Conservation (phyloP, 1,140 invertebrate genomes). For the Zaprionus capensis region DNA sequence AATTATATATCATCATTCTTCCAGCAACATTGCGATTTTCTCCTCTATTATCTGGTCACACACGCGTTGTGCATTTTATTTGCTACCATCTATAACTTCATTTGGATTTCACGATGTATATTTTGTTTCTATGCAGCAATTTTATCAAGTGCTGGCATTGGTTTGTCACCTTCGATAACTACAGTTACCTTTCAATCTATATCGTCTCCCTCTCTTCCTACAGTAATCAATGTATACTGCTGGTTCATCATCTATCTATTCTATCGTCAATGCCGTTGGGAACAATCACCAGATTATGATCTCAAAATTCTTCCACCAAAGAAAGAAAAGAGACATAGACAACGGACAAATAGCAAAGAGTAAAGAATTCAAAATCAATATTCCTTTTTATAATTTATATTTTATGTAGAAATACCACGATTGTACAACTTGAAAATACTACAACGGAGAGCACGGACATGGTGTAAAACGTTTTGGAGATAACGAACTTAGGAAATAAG, state of each 20-base stretch:
- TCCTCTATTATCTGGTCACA: conserved; percentile 12
- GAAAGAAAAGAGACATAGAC: neutral
- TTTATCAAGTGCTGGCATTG: neutral
- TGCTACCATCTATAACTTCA: neutral
- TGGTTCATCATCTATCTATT: conserved; percentile 38
- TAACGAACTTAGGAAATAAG: neutral
- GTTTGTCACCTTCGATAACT: neutral
- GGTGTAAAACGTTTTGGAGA: neutral
- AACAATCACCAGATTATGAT: conserved; percentile 5
- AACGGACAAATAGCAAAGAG: neutral
- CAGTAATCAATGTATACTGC: conserved; percentile 45
- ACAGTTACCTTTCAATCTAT: neutral
- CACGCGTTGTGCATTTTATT: neutral
- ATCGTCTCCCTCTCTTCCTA: neutral
- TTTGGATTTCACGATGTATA: neutral
- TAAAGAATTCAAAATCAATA: neutral
- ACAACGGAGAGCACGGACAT: neutral
- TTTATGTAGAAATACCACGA: neutral
- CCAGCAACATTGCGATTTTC: conserved; percentile 1
- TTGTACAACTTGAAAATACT: neutral
- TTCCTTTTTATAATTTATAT: no score
- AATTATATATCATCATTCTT: neutral
- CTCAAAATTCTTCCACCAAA: neutral
- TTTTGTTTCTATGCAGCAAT: conserved; percentile 15
- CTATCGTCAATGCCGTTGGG: conserved; percentile 23